Base-by-base conservation (phyloP, 2,113 vertebrate species). In the Centropristis striata region DNA sequence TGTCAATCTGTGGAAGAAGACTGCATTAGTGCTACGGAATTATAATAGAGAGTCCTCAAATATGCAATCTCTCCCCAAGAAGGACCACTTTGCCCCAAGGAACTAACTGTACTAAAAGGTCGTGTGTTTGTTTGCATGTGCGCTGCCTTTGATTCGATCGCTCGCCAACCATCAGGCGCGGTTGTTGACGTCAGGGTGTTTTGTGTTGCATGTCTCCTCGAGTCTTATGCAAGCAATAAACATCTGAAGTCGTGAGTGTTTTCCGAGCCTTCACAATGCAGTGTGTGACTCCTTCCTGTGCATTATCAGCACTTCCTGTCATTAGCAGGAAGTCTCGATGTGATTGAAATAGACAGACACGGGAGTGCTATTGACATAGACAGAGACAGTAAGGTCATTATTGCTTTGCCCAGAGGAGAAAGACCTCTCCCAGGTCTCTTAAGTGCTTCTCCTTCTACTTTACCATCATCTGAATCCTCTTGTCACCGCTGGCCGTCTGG, bases 321-420 rank as follows among this genome's bases (percentile, higher is more conserved):
- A 87, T 90, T 89, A 80, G 72, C 77, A 50, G 76, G 66, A 84
- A 46, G 68, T 86, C 49, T 73, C 59, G 79, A 85, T 44, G 50
- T 69, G 77, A 78, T 68, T 82, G 83, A 83, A 90, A 71, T 47
- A 49, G 84, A 91, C 71, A 83, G 83, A 86, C 57, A 53, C 75
- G 47, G 42, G 54, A 85, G 85, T 80, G 77, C 85, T 86, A 87
- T 81, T 83, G 88, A 90, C 88, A 87, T 70, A 78, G 84, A 88
- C 83, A 75, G 66, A 92, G 84, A 91, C 91, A 89, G 87, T 87
- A 79, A 83, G 85, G 81, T 87, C 78, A 78, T 92, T 89, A 85
- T 61, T 83, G 73, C 73, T 86, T 80, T 70, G 80, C 78, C 84
- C 78, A 76, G 78, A 84, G 84, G 88, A 84, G 80, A 80, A 36